Percentiles rank a stretch among this genome's conserved stretches.
Evolutionary conservation across 2,797 vertebrate species (phyloP).

Genomic region (Coilia nasus): DNA sequence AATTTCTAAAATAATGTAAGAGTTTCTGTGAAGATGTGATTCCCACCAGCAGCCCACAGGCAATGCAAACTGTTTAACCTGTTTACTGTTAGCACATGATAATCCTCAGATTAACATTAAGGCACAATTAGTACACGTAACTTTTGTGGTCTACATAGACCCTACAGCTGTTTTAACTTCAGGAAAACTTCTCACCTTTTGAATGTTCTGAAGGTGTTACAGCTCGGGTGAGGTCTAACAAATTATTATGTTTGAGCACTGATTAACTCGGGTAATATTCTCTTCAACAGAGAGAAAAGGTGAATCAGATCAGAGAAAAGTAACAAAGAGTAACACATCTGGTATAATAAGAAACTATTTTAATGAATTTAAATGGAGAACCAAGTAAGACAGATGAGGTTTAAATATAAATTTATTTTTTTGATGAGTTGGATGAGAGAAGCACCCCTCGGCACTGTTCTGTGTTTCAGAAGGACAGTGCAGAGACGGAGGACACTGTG

Average conservation of each 20-base stretch:
- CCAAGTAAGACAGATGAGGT: background rate
- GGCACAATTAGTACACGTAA: background rate
- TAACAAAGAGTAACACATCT: too few species aligned
- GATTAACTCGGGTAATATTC: background rate
- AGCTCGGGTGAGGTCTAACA: background rate
- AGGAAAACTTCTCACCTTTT: background rate
- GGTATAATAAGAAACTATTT: too few species aligned
- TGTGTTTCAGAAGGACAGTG: conserved; percentile 10
- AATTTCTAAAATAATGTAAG: too few species aligned
- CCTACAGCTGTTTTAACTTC: background rate
- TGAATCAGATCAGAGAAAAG: too few species aligned
- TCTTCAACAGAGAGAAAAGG: background rate
- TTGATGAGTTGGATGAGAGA: background rate
- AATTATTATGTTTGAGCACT: background rate
- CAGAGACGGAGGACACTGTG: background rate
- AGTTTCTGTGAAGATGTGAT: too few species aligned
- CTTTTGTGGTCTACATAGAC: background rate
- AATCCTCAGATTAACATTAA: background rate
- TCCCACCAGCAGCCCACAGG: too few species aligned
- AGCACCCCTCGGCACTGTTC: background rate
- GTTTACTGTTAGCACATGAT: background rate
- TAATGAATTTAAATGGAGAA: background rate
- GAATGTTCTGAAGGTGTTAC: background rate
- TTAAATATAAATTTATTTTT: background rate
- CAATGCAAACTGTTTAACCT: background rate